A percentile compares a stretch with the other conserved stretches of the same genome.
phyloP scores from a whole-genome alignment of 2,797 vertebrate species.

The Brachyrhaphis roseni region DNA sequence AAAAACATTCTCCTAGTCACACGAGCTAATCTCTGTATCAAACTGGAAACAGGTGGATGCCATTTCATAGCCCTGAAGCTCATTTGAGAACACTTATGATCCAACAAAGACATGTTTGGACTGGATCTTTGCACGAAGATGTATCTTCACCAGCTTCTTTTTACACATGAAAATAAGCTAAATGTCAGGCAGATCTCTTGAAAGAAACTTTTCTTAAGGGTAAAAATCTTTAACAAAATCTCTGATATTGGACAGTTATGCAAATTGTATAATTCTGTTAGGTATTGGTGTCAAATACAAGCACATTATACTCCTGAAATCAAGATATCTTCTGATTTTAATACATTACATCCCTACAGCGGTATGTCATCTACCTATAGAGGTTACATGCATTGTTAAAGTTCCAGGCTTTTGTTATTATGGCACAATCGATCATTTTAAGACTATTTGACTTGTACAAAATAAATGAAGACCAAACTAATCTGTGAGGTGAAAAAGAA shows the following conservation, averaged over 20 bases:
- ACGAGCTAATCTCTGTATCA: not conserved
- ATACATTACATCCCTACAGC: not conserved
- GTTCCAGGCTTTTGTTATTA: not conserved
- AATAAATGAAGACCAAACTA: not conserved
- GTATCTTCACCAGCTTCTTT: not conserved
- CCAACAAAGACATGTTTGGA: not conserved
- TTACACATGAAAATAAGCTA: not conserved
- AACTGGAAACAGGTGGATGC: not conserved
- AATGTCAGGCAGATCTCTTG: not conserved
- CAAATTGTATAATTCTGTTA: not conserved
- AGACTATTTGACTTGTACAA: not conserved
- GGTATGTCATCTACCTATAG: not conserved
- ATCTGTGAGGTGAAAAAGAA: not conserved
- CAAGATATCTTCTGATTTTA: not conserved
- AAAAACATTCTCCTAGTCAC: not conserved
- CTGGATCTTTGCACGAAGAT: not conserved
- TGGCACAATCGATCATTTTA: not conserved
- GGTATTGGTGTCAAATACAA: not conserved
- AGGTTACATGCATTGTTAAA: not conserved
- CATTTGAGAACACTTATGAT: not conserved
- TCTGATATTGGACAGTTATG: not conserved
- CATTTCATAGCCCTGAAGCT: slow-evolving; percentile 3
- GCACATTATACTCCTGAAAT: not conserved
- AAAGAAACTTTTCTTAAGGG: not conserved
- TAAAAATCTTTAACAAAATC: not conserved